Evolutionary conservation across 1,140 invertebrate species (phyloP).

Genomic region (Halyomorpha halys): DNA sequence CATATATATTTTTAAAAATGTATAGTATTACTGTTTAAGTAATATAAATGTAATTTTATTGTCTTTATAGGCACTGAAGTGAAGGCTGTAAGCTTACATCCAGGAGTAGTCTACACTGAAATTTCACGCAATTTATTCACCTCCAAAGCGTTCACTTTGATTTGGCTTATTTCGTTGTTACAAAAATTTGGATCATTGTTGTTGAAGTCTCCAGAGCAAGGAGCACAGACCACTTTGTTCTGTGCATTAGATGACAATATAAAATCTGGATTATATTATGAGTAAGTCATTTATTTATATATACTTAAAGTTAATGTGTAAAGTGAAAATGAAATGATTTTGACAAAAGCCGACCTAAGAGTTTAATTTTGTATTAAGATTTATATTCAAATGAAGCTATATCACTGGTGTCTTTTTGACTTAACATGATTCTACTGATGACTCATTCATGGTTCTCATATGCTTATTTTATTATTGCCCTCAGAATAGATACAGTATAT

Average conservation of each 20-base stretch:
- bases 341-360: too few relatives aligned
- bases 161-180: slow-evolving; percentile 46
- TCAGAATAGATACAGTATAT: too few relatives aligned
- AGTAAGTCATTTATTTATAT: slow-evolving; percentile 23
- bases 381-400: too few relatives aligned
- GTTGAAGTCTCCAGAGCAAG: slow-evolving; percentile 51
- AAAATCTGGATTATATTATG: slow-evolving; percentile 52
- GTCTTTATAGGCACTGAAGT: slow-evolving; percentile 40
- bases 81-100: slow-evolving; percentile 52
- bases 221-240: slow-evolving; percentile 69
- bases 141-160: slow-evolving; percentile 41
- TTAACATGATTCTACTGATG: too few relatives aligned
- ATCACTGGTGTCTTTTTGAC: too few relatives aligned
- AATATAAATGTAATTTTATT: neutral
- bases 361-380: too few relatives aligned
- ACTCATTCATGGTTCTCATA: too few relatives aligned
- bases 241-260: slow-evolving; percentile 60
- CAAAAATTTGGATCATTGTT: slow-evolving; percentile 36
- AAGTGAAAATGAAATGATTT: too few relatives aligned
- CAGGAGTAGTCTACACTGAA: slow-evolving; percentile 59
- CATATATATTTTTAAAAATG: too few relatives aligned
- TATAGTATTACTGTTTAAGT: too few relatives aligned
- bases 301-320: too few relatives aligned
- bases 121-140: slow-evolving; percentile 62
- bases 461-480: too few relatives aligned